phyloP scores from a whole-genome alignment of 2,113 vertebrate genomes.

The Paedocypris sp. region DNA sequence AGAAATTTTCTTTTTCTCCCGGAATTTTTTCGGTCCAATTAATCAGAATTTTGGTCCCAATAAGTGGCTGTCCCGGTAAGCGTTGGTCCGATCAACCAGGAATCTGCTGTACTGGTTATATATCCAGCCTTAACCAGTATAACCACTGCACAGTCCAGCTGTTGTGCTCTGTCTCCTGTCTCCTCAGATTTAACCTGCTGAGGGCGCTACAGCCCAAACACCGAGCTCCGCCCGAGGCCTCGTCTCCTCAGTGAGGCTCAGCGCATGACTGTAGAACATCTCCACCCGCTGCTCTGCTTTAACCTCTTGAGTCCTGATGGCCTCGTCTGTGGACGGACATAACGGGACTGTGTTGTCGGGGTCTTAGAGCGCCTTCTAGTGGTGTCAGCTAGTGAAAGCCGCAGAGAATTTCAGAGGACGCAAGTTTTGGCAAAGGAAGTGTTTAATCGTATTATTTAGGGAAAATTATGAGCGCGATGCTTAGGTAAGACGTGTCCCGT shows the following conservation, averaged over 20 bases:
- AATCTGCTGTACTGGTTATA: neutral
- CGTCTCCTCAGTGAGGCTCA: constrained; percentile 57
- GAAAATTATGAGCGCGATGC: too few species aligned
- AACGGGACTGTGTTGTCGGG: neutral
- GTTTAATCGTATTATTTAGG: too few species aligned
- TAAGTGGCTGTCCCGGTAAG: too few species aligned
- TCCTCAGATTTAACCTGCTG: constrained; percentile 69
- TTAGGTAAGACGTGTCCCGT: too few species aligned
- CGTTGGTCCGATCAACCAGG: too few species aligned
- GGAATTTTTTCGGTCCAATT: too few species aligned
- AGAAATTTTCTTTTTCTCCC: too few species aligned
- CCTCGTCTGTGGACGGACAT: neutral
- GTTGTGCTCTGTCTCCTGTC: constrained; percentile 33
- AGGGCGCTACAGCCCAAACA: constrained; percentile 65
- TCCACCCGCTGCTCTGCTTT: neutral
- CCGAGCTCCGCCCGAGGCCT: constrained; percentile 45
- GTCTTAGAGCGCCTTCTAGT: too few species aligned
- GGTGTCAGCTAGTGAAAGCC: too few species aligned
- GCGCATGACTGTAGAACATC: constrained; percentile 37
- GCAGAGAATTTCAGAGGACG: too few species aligned
- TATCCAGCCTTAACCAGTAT: neutral
- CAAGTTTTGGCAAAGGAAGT: too few species aligned
- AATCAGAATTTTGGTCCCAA: too few species aligned
- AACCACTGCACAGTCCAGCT: constrained; percentile 22
- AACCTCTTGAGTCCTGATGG: neutral